Conservation (phyloP, 2,888 invertebrate genomes). For the Platyscelio sp. region DNA sequence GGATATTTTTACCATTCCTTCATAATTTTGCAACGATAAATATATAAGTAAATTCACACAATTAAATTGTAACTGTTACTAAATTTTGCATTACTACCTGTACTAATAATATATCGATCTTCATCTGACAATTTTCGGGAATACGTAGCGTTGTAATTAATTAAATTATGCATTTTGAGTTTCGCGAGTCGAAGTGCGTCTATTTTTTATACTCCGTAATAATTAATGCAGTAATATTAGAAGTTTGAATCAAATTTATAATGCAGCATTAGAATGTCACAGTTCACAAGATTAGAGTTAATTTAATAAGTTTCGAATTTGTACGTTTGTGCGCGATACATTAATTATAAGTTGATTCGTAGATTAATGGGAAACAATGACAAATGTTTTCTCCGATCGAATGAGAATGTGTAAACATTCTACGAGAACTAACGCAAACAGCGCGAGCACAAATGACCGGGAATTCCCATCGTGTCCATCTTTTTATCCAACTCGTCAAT, state of each 20-base stretch:
- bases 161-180: conserved; percentile 47
- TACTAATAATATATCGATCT: no score
- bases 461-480: conserved; percentile 10
- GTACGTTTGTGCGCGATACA: conserved; percentile 43
- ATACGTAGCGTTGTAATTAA: no score
- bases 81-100: no score
- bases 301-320: conserved; percentile 39
- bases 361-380: conserved; percentile 64
- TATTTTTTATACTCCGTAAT: conserved; percentile 40
- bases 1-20: no score
- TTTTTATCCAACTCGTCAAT: conserved; percentile 37
- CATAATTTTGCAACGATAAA: no score
- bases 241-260: conserved; percentile 49
- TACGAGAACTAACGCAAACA: conserved; percentile 17
- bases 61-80: no score
- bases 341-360: conserved; percentile 66
- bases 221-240: conserved; percentile 38
- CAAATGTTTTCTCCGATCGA: conserved; percentile 46
- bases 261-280: conserved; percentile 52
- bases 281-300: conserved; percentile 53
- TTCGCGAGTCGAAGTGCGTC: no score
- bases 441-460: conserved; percentile 6
- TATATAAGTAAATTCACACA: no score
- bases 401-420: conserved; percentile 36
- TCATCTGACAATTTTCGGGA: no score